Evolutionary conservation across 2,797 vertebrate species (phyloP).

Genomic region (Aulostomus chinensis): DNA sequence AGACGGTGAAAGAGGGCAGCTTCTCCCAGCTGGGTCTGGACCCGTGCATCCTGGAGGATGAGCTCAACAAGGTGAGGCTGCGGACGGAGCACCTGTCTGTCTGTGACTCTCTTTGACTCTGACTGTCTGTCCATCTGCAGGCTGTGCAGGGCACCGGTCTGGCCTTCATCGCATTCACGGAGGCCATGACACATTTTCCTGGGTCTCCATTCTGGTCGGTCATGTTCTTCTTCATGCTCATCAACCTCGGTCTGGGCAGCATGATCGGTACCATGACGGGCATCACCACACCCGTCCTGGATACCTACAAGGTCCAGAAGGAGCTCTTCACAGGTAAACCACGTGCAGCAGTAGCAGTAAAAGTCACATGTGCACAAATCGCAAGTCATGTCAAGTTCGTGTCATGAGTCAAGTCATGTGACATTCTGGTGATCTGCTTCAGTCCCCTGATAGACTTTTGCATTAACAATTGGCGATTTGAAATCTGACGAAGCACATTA

Average conservation of each 20-base stretch:
- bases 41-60: slow-evolving; percentile 89
- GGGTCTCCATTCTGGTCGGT: slow-evolving; percentile 95
- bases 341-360: not conserved
- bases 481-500: too few species aligned
- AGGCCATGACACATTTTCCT: slow-evolving; percentile 97
- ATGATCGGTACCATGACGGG: slow-evolving; percentile 98
- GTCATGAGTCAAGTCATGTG: too few species aligned
- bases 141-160: slow-evolving; percentile 93
- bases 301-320: slow-evolving; percentile 94
- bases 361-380: not conserved
- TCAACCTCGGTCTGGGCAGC: slow-evolving; percentile 94
- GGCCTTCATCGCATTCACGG: slow-evolving; percentile 97
- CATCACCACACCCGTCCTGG: slow-evolving; percentile 92
- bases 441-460: too few species aligned
- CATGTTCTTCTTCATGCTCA: slow-evolving; percentile 98
- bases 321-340: slow-evolving; percentile 90
- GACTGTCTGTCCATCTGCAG: slow-evolving; percentile 68
- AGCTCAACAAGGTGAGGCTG: slow-evolving; percentile 87
- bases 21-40: slow-evolving; percentile 88
- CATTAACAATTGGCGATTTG: too few species aligned
- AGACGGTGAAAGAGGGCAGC: slow-evolving; percentile 86
- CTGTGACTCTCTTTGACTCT: not conserved
- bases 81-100: not conserved
- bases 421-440: too few species aligned
- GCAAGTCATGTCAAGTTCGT: too few species aligned